Conservation (phyloP, 2,888 invertebrate genomes). For the Aphidius colemani region DNA sequence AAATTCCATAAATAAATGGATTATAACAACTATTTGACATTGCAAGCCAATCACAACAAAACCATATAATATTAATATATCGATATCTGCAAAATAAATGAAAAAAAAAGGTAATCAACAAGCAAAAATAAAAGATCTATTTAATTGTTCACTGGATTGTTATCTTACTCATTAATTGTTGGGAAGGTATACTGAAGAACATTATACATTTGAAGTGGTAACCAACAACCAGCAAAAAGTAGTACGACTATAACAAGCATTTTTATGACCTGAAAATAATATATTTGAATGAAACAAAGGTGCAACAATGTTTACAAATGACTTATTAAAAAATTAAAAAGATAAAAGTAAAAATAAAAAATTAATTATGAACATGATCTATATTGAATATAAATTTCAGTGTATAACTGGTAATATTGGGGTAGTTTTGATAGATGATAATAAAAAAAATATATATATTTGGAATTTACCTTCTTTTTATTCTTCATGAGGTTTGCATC, state of each 20-base stretch:
- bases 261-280: constrained; percentile 75
- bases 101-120: not conserved
- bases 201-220: constrained; percentile 78
- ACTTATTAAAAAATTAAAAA: not conserved
- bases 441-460: not conserved
- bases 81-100: constrained; percentile 64
- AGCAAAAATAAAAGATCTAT: not conserved
- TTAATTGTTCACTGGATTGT: constrained; percentile 6
- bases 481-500: constrained; percentile 82
- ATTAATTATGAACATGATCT: not conserved
- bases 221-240: constrained; percentile 82
- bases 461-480: constrained; percentile 75
- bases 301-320: not conserved
- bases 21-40: constrained; percentile 92
- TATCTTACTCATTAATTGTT: constrained; percentile 72
- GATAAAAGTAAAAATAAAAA: not conserved
- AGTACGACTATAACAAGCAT: constrained; percentile 85
- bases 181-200: constrained; percentile 73
- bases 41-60: constrained; percentile 84
- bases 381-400: no score
- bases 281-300: not conserved
- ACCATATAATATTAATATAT: constrained; percentile 85
- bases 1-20: constrained; percentile 88
- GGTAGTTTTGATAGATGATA: not conserved
- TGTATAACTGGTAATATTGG: not conserved